These are phyloP conservation scores for Menidia beryllina DNA, from an alignment of 2,113 vertebrate genomes.

Conservation along the genomic window DNA sequence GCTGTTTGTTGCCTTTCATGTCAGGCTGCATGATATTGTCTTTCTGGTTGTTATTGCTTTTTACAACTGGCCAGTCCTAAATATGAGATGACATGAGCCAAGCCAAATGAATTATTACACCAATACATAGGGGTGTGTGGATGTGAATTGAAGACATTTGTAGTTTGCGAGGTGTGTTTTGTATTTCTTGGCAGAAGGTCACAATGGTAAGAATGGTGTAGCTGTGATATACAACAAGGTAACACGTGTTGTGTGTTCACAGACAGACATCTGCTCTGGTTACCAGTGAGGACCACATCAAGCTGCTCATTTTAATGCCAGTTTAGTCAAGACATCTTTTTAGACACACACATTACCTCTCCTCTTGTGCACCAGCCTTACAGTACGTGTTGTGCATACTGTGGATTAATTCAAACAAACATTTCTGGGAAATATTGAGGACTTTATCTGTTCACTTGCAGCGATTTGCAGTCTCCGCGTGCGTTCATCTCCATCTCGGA, in stretches of 20 bases:
- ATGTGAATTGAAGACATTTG: slow-evolving; percentile 4
- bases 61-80: neutral
- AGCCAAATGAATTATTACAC: neutral
- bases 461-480: neutral
- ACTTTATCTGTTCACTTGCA: neutral
- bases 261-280: slow-evolving; percentile 46
- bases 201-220: slow-evolving; percentile 6
- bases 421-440: slow-evolving; percentile 2
- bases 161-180: slow-evolving; percentile 35
- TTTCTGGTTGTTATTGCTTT: slow-evolving; percentile 25
- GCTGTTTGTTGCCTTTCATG: slow-evolving; percentile 31
- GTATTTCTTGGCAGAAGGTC: slow-evolving; percentile 26
- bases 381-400: slow-evolving; percentile 15
- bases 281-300: slow-evolving; percentile 21
- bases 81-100: neutral
- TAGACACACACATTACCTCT: neutral
- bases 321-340: slow-evolving; percentile 6
- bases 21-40: slow-evolving; percentile 18
- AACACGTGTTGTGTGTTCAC: slow-evolving; percentile 34
- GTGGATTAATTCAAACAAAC: slow-evolving; percentile 5
- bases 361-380: neutral
- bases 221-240: slow-evolving; percentile 39
- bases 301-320: neutral
- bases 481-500: neutral
- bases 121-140: neutral